Evolutionary conservation across 2,113 vertebrate species (phyloP).

Genomic region (Scortum barcoo): DNA sequence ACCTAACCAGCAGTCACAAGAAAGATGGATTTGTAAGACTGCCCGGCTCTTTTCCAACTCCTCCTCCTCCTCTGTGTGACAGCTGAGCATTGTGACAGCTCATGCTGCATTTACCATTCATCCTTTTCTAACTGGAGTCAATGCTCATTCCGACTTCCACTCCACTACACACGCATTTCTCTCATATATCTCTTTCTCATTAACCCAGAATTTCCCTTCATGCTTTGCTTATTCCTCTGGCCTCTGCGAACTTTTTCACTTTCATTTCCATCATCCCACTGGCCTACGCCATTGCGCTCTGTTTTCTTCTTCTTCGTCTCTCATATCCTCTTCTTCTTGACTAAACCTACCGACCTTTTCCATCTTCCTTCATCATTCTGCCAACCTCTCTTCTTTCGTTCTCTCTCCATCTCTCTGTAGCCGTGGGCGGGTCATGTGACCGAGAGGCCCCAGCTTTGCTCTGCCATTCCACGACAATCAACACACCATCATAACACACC

Average conservation of each 20-base stretch:
- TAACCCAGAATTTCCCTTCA: neutral
- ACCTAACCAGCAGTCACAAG: conserved; percentile 16
- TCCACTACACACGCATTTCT: neutral
- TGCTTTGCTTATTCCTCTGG: neutral
- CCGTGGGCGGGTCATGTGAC: conserved; percentile 49
- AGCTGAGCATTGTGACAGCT: conserved; percentile 24
- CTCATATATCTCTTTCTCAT: conserved; percentile 1
- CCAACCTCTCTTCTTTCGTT: neutral
- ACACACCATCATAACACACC: conserved; percentile 9
- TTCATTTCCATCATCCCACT: neutral
- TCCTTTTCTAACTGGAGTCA: conserved; percentile 9
- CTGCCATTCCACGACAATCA: conserved; percentile 25
- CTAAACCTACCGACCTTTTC: conserved; percentile 8
- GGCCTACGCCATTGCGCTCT: too few species aligned
- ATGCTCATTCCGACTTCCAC: conserved; percentile 6
- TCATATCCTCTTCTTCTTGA: neutral
- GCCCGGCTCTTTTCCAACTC: neutral
- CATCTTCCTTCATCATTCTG: conserved; percentile 3
- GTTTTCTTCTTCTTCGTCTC: neutral
- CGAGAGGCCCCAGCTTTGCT: conserved; percentile 39
- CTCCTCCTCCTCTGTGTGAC: neutral
- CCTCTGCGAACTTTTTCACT: neutral
- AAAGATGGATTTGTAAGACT: neutral
- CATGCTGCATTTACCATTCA: conserved; percentile 21
- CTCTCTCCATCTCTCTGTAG: neutral